Conservation (phyloP, 2,797 vertebrate species). For the Crypturellus tataupa region DNA sequence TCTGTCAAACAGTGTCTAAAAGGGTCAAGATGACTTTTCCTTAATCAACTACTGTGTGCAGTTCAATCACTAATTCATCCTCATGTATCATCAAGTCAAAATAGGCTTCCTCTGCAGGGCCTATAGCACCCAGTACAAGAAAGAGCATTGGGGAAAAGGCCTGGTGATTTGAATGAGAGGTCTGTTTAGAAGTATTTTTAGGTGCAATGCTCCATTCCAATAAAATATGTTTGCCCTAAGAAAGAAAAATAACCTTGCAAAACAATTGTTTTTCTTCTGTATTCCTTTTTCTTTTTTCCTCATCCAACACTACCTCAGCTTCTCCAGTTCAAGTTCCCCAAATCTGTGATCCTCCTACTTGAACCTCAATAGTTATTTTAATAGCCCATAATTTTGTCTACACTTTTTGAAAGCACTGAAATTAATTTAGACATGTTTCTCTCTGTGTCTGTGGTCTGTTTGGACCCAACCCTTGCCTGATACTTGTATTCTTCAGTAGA, state of each 20-base stretch:
- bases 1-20: neutral
- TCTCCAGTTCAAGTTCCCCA: neutral
- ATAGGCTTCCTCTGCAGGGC: neutral
- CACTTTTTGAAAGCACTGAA: neutral
- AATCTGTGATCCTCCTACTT: neutral
- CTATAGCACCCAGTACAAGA: neutral
- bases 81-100: neutral
- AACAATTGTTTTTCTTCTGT: constrained; percentile 9
- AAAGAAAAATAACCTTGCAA: neutral
- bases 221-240: neutral
- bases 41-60: neutral
- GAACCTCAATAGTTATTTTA: neutral
- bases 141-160: neutral
- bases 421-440: neutral
- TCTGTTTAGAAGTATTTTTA: neutral
- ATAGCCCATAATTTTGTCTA: neutral
- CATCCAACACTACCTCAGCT: neutral
- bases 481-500: constrained; percentile 11
- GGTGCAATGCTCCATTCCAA: neutral
- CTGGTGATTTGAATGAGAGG: neutral
- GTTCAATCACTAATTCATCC: neutral
- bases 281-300: neutral
- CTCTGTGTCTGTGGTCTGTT: neutral
- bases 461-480: neutral
- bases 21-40: neutral